Evolutionary conservation across 2,113 vertebrate species (phyloP), one percentile per base, ranked within the genome.

Genomic region (Pelusios castaneus): DNA sequence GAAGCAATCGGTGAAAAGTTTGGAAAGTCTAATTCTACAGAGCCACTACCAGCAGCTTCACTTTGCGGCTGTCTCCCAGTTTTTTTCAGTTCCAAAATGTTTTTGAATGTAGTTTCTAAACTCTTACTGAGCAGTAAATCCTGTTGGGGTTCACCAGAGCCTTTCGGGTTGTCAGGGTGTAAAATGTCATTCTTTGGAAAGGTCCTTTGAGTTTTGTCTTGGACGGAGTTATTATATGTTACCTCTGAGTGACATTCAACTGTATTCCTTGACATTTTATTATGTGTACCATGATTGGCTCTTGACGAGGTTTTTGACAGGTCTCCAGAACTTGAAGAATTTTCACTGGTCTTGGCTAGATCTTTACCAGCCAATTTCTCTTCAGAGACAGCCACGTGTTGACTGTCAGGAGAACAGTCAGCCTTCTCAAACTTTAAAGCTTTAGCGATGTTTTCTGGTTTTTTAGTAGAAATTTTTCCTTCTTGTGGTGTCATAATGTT

Each of bases 21-120:
- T 88, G 98, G 97, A 94, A 98, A 98, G 89, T 98, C 98, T 95
- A 98, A 96, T 88, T 98, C 98, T 60, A 97, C 78, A 0, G 98
- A 97, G 94, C 97, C 92, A 9, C 98, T 97, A 56, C 97, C 95
- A 11, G 95, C 56, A 0, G 92, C 97, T 88, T 98, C 98, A 4
- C 96, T 98, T 87, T 97, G 98, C 9, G 97, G 95, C 95, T 96
- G 98, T 80, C 98, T 98, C 96, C 98, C 98, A 34, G 98, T 95
- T 95, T 98, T 98, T 96, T 99, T 99, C 90, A 99, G 98, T 97
- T 99, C 99, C 95, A 99, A 93, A 95, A 98, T 97, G 90, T 98
- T 99, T 96, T 98, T 99, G 96, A 98, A 98, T 1, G 98, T 98
- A n/a, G 97, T 98, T 95, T 99, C 98, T 93, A 98, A 97, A 96